A percentile compares a stretch with the other conserved stretches of the same genome.
Evolutionary conservation across 2,113 vertebrate genomes (phyloP).

Genomic region (Nerophis lumbriciformis): DNA sequence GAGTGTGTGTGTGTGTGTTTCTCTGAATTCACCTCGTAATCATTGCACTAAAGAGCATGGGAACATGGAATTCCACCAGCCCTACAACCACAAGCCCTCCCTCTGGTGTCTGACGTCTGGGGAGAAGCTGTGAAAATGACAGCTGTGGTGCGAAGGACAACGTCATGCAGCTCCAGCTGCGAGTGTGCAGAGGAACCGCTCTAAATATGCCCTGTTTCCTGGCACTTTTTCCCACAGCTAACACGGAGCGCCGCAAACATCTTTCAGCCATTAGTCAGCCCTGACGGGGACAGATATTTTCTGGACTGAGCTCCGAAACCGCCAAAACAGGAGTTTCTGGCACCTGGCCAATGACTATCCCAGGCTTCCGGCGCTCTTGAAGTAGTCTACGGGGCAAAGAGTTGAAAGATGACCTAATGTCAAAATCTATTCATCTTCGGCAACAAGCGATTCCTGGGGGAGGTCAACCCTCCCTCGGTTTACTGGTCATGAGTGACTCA

Average conservation of each 20-base stretch:
- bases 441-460: conserved; percentile 53
- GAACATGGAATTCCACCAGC: conserved; percentile 18
- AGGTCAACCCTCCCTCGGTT: conserved; percentile 42
- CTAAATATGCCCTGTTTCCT: conserved; percentile 37
- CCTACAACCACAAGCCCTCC: conserved; percentile 17
- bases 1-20: conserved; percentile 12
- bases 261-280: conserved; percentile 24
- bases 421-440: conserved; percentile 63
- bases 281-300: conserved; percentile 13
- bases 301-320: conserved; percentile 41
- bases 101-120: conserved; percentile 43
- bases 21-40: neutral
- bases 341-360: conserved; percentile 53
- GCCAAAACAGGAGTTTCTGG: conserved; percentile 53
- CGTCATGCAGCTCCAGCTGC: conserved; percentile 42
- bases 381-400: conserved; percentile 32
- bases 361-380: conserved; percentile 59
- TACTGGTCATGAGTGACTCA: conserved; percentile 48
- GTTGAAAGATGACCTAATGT: conserved; percentile 41
- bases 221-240: conserved; percentile 11
- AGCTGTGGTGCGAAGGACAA: conserved; percentile 56
- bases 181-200: conserved; percentile 27
- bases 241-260: conserved; percentile 13
- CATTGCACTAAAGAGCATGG: conserved; percentile 3
- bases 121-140: conserved; percentile 60